Evolutionary conservation across 2,113 vertebrate genomes (phyloP).

Genomic region (Eulemur rufifrons): DNA sequence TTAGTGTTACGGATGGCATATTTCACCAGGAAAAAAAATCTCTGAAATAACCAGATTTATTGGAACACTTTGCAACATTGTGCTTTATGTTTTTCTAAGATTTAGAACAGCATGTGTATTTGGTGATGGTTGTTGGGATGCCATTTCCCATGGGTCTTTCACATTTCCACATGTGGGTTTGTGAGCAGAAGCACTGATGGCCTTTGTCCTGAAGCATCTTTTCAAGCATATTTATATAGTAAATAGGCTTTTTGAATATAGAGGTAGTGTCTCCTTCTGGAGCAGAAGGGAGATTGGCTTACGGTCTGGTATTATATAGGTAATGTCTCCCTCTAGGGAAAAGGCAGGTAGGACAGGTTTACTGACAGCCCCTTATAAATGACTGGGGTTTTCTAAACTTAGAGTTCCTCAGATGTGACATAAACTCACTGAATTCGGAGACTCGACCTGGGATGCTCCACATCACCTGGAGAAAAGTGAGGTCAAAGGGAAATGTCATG

Average conservation of each 20-base stretch:
- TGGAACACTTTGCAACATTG: neutral
- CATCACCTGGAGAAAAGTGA: too few species aligned
- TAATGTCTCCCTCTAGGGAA: neutral
- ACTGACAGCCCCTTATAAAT: neutral
- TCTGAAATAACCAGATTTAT: neutral
- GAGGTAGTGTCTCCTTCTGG: neutral
- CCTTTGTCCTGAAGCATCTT: neutral
- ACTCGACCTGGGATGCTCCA: neutral
- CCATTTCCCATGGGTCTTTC: neutral
- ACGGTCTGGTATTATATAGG: neutral
- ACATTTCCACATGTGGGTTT: neutral
- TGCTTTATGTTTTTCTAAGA: neutral
- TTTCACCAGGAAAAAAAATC: neutral
- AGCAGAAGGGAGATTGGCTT: neutral
- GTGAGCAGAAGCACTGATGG: too few species aligned
- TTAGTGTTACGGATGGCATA: neutral
- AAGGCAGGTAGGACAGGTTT: neutral
- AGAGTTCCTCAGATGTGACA: neutral
- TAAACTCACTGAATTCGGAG: neutral
- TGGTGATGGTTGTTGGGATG: neutral
- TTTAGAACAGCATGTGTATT: neutral
- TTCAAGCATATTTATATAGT: neutral
- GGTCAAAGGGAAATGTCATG: neutral
- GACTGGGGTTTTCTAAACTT: neutral
- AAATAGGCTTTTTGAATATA: neutral